Percentiles rank a stretch among this genome's conserved stretches.
phyloP scores from a whole-genome alignment of 2,888 invertebrate genomes.

The Drosophila anomelani region DNA sequence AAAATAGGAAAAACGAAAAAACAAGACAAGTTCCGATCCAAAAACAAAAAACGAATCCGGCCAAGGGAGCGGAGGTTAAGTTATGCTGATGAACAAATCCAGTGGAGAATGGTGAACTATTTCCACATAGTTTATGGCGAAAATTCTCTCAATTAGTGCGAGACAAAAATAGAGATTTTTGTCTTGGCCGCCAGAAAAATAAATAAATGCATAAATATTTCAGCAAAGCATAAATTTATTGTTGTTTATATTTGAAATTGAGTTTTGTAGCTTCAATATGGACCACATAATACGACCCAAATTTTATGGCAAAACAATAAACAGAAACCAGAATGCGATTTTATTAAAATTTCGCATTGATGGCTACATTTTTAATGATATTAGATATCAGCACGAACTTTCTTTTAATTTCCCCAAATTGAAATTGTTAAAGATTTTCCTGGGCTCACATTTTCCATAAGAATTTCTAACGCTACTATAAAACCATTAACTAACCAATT shows the following conservation, averaged over 20 bases:
- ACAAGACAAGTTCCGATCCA: constrained; percentile 16
- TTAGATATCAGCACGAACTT: not conserved
- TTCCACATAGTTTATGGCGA: constrained; percentile 48
- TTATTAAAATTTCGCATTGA: constrained; percentile 2
- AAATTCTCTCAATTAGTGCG: constrained; percentile 48
- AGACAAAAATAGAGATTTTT: constrained; percentile 41
- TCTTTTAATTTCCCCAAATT: not conserved
- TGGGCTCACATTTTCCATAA: not conserved
- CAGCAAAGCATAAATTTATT: constrained; percentile 21
- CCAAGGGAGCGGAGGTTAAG: constrained; percentile 25
- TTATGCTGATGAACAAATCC: constrained; percentile 43
- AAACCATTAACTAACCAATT: constrained; percentile 5
- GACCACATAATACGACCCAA: constrained; percentile 30
- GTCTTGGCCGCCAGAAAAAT: constrained; percentile 22
- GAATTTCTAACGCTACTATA: not conserved
- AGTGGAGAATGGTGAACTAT: constrained; percentile 35
- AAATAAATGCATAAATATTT: constrained; percentile 37
- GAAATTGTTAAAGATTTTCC: not conserved
- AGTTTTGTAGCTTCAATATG: constrained; percentile 31
- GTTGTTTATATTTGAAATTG: constrained; percentile 31
- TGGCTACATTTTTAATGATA: not conserved
- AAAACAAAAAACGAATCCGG: not conserved
- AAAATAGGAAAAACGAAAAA: not conserved
- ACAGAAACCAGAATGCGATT: constrained; percentile 7
- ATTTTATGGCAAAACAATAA: constrained; percentile 17